Conservation (phyloP, 2,797 vertebrate species). For the Sebastes dallii region DNA sequence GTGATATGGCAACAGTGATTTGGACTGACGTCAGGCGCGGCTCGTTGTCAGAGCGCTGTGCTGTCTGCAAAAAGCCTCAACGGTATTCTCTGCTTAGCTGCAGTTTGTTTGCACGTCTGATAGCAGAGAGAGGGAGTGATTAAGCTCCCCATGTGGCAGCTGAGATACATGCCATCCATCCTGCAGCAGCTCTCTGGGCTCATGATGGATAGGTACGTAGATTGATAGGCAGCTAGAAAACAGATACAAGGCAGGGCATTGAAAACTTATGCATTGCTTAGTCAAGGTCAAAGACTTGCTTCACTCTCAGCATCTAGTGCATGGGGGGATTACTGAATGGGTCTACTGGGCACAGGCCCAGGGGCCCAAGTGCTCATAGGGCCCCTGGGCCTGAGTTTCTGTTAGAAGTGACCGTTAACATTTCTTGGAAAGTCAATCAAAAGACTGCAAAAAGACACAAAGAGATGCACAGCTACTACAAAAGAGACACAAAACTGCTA, state of each 20-base stretch:
- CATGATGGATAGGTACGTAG: constrained; percentile 43
- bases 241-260: constrained; percentile 5
- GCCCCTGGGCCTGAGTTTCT: not conserved
- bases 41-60: constrained; percentile 42
- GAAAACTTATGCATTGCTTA: constrained; percentile 32
- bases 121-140: constrained; percentile 48
- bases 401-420: not conserved
- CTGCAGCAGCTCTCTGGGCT: constrained; percentile 35
- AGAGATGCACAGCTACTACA: not conserved
- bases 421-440: not conserved
- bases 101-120: constrained; percentile 53
- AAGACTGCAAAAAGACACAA: not conserved
- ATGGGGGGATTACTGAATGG: not conserved
- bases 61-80: constrained; percentile 43
- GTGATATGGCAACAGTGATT: constrained; percentile 62
- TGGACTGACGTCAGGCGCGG: constrained; percentile 54
- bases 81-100: constrained; percentile 51
- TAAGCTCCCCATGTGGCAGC: constrained; percentile 60
- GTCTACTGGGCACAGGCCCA: not conserved
- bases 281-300: constrained; percentile 51
- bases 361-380: too few relatives aligned
- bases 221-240: constrained; percentile 59
- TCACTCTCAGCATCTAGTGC: not conserved
- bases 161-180: constrained; percentile 60
- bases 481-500: not conserved